phyloP scores from a whole-genome alignment of 1,140 invertebrate genomes.

The Caenorhabditis briggsae region DNA sequence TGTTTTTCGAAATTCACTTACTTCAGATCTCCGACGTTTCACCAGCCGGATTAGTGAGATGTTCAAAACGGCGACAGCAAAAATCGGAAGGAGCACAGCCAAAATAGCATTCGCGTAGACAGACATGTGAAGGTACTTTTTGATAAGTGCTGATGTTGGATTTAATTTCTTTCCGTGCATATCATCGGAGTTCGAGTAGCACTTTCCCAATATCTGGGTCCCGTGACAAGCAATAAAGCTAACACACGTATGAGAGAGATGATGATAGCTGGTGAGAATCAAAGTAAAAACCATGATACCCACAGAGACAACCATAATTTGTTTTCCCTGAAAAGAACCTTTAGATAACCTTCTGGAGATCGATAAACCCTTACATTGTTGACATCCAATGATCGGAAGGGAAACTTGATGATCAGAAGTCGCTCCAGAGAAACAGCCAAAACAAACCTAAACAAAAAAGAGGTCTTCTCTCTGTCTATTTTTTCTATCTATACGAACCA shows the following conservation, averaged over 20 bases:
- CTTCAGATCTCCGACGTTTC: constrained; percentile 59
- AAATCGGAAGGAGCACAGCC: constrained; percentile 58
- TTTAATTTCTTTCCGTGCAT: constrained; percentile 21
- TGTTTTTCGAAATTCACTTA: neutral
- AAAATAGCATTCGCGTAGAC: constrained; percentile 56
- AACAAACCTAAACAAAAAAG: constrained; percentile 59
- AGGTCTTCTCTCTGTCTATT: neutral
- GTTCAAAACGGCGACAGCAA: constrained; percentile 57
- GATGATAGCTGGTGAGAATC: constrained; percentile 58
- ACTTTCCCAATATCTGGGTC: constrained; percentile 45
- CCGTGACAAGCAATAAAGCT: constrained; percentile 51
- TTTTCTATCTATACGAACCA: neutral
- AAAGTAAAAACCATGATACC: constrained; percentile 50
- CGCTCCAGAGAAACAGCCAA: constrained; percentile 62
- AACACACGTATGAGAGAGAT: constrained; percentile 57
- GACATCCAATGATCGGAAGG: constrained; percentile 61
- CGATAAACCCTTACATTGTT: constrained; percentile 46
- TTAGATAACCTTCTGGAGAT: neutral
- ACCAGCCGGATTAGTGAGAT: constrained; percentile 61
- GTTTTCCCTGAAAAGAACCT: constrained; percentile 35
- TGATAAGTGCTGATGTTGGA: constrained; percentile 3
- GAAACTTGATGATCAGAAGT: constrained; percentile 64
- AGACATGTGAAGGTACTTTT: constrained; percentile 27
- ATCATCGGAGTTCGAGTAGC: constrained; percentile 41
- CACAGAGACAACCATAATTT: constrained; percentile 43